Evolutionary conservation across 2,113 vertebrate genomes (phyloP), one percentile per base, ranked within the genome.

Genomic region (Pomatostomus ruficeps): DNA sequence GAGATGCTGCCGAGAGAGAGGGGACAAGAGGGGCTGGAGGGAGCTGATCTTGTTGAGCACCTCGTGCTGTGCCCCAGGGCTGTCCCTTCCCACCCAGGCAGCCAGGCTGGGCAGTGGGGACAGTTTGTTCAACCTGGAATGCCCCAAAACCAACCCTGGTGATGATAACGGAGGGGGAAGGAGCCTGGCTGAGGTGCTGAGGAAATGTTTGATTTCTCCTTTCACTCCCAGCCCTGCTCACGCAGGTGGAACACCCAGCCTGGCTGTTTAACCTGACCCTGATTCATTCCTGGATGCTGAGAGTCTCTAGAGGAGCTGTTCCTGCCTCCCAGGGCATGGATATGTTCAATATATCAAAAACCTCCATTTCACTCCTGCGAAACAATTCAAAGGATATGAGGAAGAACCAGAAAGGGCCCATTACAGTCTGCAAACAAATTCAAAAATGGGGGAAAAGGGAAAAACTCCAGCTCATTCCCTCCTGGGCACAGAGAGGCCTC

Each of bases 151-250:
- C 90, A 80, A 33, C 79, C 52, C 42, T 5, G 11, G 17, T 59
- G 62, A 89, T 20, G 76, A 38, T 11, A 81, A 67, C 0, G 1
- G 67, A 36, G 86, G 57, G 67, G 68, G 85, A 96, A 96, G 73
- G 74, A 89, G 79, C 63, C 65, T 62, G 73, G 86, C 55, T 63
- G 88, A 86, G 71, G 40, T 5, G 83, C 74, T 84, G 71, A 33
- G 91, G 95, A 91, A 89, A 83, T 59, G 72, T 90, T 94, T 93
- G 59, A 93, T 90, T 93, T 94, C 91, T 95, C 70, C 59, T 89
- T 87, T 78, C 85, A 71, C 62, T 66, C 62, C 2, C 83, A 61
- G 74, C 55, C 84, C 83, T 89, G 85, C 94, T 93, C 80, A 36
- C 10, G 52, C 55, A 52, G 52, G 66, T 92, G 87, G 96, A 96